Base-by-base conservation (phyloP, 1,140 invertebrate genomes). In the Eupristina koningsbergeri region DNA sequence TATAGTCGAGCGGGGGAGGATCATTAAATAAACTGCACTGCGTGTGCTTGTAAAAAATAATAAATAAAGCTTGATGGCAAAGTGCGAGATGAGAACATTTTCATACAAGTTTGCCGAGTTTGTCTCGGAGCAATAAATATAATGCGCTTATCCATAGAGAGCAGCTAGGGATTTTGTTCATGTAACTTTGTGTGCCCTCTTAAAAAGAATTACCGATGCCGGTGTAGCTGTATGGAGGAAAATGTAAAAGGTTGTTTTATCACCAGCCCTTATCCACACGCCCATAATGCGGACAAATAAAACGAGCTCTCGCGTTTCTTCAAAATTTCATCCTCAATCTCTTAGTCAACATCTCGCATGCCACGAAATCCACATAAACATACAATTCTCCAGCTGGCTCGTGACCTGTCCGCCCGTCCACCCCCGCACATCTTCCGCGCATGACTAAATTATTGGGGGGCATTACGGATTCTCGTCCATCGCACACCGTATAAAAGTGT, bases 261-360 rank as follows among this genome's bases (percentile, higher is more conserved):
- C 53, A n/a, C 47, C 34, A 53, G 22, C 79, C 47, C 47, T 53
- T 26, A 53, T 6, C 47, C 31, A 17, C 17, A 1, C 22, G 17
- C 47, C 5, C 9, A 31, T 45, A 81, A 74, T 36, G 39, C n/a
- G 22, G 22, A 29, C 26, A 69, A 83, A 83, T 83, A 83, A 83
- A 83, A 83, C 29, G 53, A 41, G 29, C 31, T 50, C 76, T 11
- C 82, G 17, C 64, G 75, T n/a, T 73, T 39, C 83, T 74, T 83
- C 76, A 84, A 84, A 84, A 63, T 84, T 84, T 84, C 83, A 84
- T 84, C 39, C 13, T 80, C 77, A 84, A 84, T 84, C 77, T 84
- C 77, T 84, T 84, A 84, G 76, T 67, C 83, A 64, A 61, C 83
- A 75, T 84, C 19, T 64, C 76, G 53, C 53, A 84, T 80, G 77